Evolutionary conservation across 2,113 vertebrate genomes (phyloP).

Genomic region (rat (Rattus norvegicus)): DNA sequence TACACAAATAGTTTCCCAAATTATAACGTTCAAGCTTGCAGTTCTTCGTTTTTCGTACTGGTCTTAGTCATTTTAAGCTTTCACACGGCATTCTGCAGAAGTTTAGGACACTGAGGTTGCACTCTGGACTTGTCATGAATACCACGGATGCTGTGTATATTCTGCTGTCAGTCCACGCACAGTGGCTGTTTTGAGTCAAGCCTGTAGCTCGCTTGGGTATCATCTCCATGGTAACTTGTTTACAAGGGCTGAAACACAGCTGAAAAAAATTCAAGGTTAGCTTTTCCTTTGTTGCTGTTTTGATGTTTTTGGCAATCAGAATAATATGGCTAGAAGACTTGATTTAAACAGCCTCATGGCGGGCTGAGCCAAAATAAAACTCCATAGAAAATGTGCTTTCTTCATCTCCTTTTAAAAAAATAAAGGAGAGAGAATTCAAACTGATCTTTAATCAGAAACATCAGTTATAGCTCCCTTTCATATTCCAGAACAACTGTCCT

Average conservation of each 20-base stretch:
- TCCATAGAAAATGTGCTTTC: conserved; percentile 78
- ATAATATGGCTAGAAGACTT: conserved; percentile 84
- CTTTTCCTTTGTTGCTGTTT: conserved; percentile 87
- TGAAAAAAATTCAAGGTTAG: conserved; percentile 89
- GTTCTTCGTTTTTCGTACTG: conserved; percentile 56
- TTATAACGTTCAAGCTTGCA: conserved; percentile 64
- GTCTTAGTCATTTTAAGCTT: conserved; percentile 63
- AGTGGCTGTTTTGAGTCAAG: conserved; percentile 80
- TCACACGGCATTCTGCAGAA: conserved; percentile 40
- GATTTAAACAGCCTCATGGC: conserved; percentile 84
- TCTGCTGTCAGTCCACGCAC: conserved; percentile 81
- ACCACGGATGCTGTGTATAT: conserved; percentile 62
- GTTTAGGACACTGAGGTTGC: conserved; percentile 67
- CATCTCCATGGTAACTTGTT: conserved; percentile 91
- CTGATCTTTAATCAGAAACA: conserved; percentile 80
- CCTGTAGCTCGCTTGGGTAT: conserved; percentile 84
- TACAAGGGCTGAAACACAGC: conserved; percentile 87
- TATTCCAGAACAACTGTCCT: conserved; percentile 45
- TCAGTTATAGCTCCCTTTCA: conserved; percentile 72
- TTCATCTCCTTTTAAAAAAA: conserved; percentile 79
- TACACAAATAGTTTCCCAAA: conserved; percentile 62
- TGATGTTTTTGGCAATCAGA: conserved; percentile 88
- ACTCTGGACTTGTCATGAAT: conserved; percentile 66
- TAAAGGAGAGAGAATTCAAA: conserved; percentile 72
- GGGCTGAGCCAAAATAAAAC: conserved; percentile 84